phyloP scores from a whole-genome alignment of 2,888 invertebrate species.

The Cenopis cana region DNA sequence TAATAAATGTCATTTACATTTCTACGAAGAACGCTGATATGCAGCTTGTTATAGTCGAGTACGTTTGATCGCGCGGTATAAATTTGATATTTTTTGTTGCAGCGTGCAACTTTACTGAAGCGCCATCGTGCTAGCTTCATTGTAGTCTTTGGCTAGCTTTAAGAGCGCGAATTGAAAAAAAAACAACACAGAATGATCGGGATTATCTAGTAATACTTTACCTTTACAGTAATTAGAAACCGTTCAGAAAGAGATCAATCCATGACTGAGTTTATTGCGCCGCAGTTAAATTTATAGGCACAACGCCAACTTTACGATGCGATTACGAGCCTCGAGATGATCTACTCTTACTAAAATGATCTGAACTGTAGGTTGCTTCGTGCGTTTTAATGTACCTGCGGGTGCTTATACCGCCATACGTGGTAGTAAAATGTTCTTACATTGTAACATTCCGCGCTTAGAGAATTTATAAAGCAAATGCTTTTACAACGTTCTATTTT shows the following conservation, averaged over 20 bases:
- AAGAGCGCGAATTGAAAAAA: not conserved
- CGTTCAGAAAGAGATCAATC: not conserved
- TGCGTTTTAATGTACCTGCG: not conserved
- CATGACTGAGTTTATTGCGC: not conserved
- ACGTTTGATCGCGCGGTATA: not conserved
- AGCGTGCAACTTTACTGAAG: not conserved
- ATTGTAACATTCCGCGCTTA: not conserved
- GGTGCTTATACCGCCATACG: not conserved
- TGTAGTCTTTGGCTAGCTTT: too few relatives aligned
- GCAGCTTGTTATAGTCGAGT: not conserved
- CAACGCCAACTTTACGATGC: not conserved
- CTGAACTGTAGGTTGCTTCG: not conserved
- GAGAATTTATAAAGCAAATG: not conserved
- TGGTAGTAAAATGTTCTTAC: not conserved
- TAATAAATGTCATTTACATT: not conserved
- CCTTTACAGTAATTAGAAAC: slow-evolving; percentile 8
- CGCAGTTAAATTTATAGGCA: slow-evolving; percentile 1
- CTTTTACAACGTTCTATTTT: not conserved
- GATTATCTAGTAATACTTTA: not conserved
- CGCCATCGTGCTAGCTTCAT: not conserved
- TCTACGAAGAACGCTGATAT: not conserved
- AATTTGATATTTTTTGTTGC: not conserved
- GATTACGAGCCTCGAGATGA: not conserved
- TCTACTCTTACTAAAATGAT: not conserved
- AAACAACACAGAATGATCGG: not conserved